phyloP scores from a whole-genome alignment of 2,113 vertebrate genomes.

The Willisornis vidua region DNA sequence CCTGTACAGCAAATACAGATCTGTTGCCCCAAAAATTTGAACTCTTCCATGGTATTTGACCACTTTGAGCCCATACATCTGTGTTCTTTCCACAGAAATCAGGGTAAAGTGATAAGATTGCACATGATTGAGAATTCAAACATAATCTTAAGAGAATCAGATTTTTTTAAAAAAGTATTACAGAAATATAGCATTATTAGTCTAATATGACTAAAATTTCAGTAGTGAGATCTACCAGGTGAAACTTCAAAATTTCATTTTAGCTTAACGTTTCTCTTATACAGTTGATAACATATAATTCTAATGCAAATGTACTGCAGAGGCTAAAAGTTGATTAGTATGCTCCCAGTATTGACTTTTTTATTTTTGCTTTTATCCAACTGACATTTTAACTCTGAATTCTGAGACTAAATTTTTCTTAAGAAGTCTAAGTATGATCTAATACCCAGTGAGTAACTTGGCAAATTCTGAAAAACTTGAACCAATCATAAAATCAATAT shows the following conservation, averaged over 20 bases:
- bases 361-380: background rate
- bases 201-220: background rate
- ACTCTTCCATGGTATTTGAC: fast-evolving
- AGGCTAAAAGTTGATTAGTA: background rate
- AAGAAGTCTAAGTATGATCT: background rate
- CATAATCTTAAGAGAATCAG: background rate
- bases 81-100: background rate
- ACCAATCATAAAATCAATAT: background rate
- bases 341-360: background rate
- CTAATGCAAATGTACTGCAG: background rate
- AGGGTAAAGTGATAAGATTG: background rate
- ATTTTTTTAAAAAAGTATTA: background rate
- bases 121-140: background rate
- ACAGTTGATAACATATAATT: background rate
- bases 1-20: background rate
- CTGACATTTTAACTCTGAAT: background rate
- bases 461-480: background rate
- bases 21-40: background rate
- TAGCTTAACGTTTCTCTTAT: background rate
- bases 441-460: background rate
- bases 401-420: background rate
- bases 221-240: background rate
- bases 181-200: background rate
- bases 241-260: background rate
- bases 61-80: background rate